Conservation (phyloP, 1,140 invertebrate genomes). For the Watersipora subatra region DNA sequence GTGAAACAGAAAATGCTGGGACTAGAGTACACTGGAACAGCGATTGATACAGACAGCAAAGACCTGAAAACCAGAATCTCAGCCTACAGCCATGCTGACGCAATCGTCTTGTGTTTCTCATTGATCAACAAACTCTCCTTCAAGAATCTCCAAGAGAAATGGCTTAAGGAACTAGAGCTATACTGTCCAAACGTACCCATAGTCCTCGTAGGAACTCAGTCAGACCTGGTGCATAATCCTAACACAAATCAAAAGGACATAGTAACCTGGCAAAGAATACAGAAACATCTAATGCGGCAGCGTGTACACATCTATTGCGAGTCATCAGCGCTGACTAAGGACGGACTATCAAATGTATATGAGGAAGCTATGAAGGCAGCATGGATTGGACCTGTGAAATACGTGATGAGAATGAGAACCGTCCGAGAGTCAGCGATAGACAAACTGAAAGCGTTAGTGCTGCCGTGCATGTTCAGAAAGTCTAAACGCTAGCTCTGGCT, state of each 20-base stretch:
- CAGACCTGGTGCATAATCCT: not conserved
- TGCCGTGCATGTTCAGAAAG: not conserved
- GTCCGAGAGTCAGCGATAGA: not conserved
- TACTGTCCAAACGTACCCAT: not conserved
- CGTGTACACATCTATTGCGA: not conserved
- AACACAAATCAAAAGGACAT: not conserved
- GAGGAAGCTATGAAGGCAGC: not conserved
- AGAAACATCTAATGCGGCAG: not conserved
- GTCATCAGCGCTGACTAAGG: not conserved
- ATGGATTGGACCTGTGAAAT: not conserved
- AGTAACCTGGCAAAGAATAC: not conserved
- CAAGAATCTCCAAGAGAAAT: not conserved
- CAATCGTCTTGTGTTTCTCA: not conserved
- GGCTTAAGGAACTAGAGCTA: not conserved
- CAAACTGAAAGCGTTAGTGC: not conserved
- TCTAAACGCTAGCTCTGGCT: too few species aligned
- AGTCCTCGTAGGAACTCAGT: not conserved
- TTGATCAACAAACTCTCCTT: not conserved
- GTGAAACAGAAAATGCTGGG: not conserved
- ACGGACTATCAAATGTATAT: not conserved
- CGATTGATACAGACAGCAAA: not conserved
- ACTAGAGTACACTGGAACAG: not conserved
- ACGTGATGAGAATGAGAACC: not conserved
- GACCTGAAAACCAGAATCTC: not conserved
- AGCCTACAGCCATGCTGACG: not conserved